Conservation (phyloP, 2,113 vertebrate genomes). For the Ceyx melanurus region DNA sequence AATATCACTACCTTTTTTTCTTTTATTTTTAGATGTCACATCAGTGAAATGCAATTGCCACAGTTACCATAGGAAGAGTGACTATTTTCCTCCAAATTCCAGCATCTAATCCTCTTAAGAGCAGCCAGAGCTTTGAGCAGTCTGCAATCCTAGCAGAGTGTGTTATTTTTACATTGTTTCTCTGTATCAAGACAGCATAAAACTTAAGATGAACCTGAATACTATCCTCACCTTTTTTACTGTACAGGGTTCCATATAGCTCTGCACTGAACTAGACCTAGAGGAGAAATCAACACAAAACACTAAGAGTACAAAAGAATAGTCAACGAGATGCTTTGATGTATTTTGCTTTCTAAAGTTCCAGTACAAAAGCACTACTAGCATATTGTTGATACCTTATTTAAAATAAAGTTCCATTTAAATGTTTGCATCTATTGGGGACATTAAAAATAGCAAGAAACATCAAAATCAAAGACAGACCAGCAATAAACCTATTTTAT, state of each 20-base stretch:
- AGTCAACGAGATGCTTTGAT: background rate
- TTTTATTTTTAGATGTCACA: background rate
- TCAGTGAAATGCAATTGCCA: background rate
- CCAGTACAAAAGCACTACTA: background rate
- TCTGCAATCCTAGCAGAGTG: background rate
- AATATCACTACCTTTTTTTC: background rate
- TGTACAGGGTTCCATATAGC: background rate
- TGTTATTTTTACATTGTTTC: background rate
- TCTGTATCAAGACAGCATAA: background rate
- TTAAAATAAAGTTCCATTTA: background rate
- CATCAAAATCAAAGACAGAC: background rate
- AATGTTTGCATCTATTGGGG: background rate
- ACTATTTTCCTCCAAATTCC: background rate
- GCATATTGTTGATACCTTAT: background rate
- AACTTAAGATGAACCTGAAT: background rate
- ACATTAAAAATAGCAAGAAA: background rate
- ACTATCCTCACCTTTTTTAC: background rate
- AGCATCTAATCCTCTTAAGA: background rate
- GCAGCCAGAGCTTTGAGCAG: background rate
- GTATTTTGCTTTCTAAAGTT: background rate
- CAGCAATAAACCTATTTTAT: background rate
- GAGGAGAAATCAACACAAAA: background rate
- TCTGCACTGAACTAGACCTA: background rate
- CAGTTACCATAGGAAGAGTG: background rate
- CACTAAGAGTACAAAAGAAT: background rate